These are phyloP conservation scores for Brachirus orientalis DNA, from an alignment of 2,113 vertebrate genomes.

Conservation along the genomic window DNA sequence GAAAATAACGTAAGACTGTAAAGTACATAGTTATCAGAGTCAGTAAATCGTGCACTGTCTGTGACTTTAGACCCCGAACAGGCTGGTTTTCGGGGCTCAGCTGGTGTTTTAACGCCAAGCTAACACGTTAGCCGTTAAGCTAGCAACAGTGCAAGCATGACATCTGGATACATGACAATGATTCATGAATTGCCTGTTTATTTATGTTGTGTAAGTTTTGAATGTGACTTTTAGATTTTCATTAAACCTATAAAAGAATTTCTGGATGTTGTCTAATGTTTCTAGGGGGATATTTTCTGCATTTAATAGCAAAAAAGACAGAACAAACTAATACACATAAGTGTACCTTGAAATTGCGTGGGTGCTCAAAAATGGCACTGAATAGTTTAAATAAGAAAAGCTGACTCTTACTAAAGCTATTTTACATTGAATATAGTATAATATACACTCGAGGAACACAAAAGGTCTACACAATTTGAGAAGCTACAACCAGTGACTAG, in stretches of 20 bases:
- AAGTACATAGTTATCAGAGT: rapidly evolving
- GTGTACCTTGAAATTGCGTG: too few relatives aligned
- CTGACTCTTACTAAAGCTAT: too few relatives aligned
- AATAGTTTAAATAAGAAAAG: too few relatives aligned
- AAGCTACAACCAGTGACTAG: not conserved
- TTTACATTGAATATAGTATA: too few relatives aligned
- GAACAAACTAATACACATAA: too few relatives aligned
- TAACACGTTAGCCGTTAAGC: conserved; percentile 52
- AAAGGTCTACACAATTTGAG: not conserved
- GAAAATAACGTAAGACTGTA: not conserved
- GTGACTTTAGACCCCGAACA: rapidly evolving
- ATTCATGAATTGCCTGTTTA: rapidly evolving
- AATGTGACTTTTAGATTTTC: not conserved
- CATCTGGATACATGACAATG: not conserved
- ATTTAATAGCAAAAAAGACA: not conserved
- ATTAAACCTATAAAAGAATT: too few relatives aligned
- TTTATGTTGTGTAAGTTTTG: rapidly evolving
- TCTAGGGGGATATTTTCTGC: too few relatives aligned
- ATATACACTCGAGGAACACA: not conserved
- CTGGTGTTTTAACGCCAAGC: not conserved
- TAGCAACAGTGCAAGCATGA: conserved; percentile 3
- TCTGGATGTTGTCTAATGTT: not conserved
- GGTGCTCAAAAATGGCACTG: too few relatives aligned
- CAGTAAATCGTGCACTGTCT: not conserved
- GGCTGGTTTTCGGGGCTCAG: not conserved